Conservation (phyloP, 2,888 invertebrate species). For the Yponomeuta malinellus region DNA sequence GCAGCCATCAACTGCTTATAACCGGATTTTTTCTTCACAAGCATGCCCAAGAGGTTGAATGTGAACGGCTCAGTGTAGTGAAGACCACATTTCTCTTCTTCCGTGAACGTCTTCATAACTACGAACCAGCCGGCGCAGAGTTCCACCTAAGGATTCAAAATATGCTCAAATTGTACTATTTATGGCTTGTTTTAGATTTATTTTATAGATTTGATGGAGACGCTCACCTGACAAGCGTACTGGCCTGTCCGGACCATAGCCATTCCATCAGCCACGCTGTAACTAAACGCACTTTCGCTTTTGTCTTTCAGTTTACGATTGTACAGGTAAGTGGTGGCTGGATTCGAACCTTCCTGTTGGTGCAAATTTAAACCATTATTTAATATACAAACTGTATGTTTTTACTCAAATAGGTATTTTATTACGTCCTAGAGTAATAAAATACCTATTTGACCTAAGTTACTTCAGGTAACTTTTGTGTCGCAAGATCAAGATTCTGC, state of each 20-base stretch:
- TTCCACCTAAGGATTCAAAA: constrained; percentile 55
- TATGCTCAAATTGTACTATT: background rate
- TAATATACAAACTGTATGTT: too few species aligned
- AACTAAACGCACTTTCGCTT: constrained; percentile 8
- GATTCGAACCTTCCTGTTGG: background rate
- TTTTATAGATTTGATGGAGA: background rate
- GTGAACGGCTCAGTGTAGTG: constrained; percentile 76
- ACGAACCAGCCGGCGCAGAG: constrained; percentile 76
- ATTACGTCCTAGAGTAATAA: too few species aligned
- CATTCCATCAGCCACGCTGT: constrained; percentile 7
- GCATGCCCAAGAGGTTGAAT: constrained; percentile 72
- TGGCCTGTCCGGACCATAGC: constrained; percentile 1
- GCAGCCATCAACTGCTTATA: constrained; percentile 72
- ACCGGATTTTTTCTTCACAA: constrained; percentile 72
- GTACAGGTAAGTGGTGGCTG: constrained; percentile 6
- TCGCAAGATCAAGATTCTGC: too few species aligned
- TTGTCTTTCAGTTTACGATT: background rate
- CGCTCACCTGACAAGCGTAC: constrained; percentile 12
- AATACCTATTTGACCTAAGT: too few species aligned
- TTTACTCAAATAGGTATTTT: too few species aligned
- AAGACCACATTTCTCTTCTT: constrained; percentile 78
- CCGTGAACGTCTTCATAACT: constrained; percentile 76
- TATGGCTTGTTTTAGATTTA: background rate
- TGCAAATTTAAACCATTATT: background rate
- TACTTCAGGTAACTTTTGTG: too few species aligned